A percentile compares a stretch with the other conserved stretches of the same genome.
Evolutionary conservation across 2,888 invertebrate genomes (phyloP).

Genomic region (Drosophila acutilabella): DNA sequence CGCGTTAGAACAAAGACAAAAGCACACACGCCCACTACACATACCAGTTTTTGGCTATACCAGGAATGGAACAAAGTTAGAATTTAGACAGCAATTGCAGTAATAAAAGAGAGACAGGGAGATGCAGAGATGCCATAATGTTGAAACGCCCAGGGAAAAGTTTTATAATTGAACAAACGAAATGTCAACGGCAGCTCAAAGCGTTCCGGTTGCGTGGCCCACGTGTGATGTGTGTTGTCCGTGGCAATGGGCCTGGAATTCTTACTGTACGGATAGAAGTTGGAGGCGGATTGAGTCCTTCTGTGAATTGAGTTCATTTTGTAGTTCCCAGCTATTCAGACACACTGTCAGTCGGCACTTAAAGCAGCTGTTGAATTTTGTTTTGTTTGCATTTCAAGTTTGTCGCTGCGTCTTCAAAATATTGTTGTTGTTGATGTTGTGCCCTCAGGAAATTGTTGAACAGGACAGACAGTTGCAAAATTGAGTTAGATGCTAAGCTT

Average conservation of each 20-base stretch:
- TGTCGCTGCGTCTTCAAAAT: constrained; percentile 46
- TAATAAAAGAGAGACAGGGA: constrained; percentile 5
- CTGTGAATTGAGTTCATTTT: constrained; percentile 13
- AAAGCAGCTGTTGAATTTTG: constrained; percentile 45
- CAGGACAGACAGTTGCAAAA: constrained; percentile 71
- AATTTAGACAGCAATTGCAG: constrained; percentile 5
- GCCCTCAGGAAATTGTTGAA: constrained; percentile 59
- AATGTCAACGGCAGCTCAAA: constrained; percentile 77
- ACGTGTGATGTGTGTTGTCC: constrained; percentile 51
- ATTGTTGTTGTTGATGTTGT: constrained; percentile 17
- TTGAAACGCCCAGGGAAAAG: constrained; percentile 62
- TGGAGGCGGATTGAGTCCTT: background rate
- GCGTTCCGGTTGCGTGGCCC: constrained; percentile 41
- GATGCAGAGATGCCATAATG: background rate
- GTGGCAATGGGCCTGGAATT: constrained; percentile 43
- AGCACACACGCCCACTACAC: constrained; percentile 3
- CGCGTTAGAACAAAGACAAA: constrained; percentile 66
- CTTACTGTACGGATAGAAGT: background rate
- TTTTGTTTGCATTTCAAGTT: constrained; percentile 64
- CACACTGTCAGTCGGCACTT: constrained; percentile 18
- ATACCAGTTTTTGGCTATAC: background rate
- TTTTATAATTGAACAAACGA: constrained; percentile 80
- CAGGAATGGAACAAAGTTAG: background rate
- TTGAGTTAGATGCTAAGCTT: constrained; percentile 73
- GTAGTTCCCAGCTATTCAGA: constrained; percentile 3